These are phyloP conservation scores for Bombycilla garrulus DNA, from an alignment of 2,113 vertebrate species.

Conservation along the genomic window DNA sequence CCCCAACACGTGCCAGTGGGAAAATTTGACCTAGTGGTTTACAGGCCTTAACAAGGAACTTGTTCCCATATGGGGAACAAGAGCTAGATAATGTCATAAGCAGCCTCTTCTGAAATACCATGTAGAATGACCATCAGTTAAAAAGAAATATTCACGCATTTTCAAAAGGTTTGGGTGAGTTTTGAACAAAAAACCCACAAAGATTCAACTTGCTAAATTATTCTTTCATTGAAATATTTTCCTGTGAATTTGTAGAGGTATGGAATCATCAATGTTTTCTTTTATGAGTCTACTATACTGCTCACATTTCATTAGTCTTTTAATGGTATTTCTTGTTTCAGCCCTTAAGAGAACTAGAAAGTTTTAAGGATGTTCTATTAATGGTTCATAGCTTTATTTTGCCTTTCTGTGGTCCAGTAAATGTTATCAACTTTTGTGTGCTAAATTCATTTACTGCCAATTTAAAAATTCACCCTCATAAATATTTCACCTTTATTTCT, in stretches of 20 bases:
- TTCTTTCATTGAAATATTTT: not conserved
- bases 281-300: not conserved
- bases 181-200: not conserved
- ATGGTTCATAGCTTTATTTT: not conserved
- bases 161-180: not conserved
- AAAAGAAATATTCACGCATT: not conserved
- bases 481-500: not conserved
- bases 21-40: not conserved
- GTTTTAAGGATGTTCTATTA: constrained; percentile 1
- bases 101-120: not conserved
- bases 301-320: constrained; percentile 1
- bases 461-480: constrained; percentile 7
- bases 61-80: not conserved
- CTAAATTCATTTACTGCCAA: not conserved
- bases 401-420: constrained; percentile 7
- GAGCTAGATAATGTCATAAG: not conserved
- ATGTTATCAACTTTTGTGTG: not conserved
- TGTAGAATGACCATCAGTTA: not conserved
- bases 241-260: not conserved
- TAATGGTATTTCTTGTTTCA: not conserved
- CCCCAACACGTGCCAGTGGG: not conserved
- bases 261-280: not conserved
- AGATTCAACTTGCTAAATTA: not conserved
- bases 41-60: not conserved
- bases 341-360: not conserved